phyloP scores from a whole-genome alignment of 2,797 vertebrate genomes.

The Emys orbicularis region DNA sequence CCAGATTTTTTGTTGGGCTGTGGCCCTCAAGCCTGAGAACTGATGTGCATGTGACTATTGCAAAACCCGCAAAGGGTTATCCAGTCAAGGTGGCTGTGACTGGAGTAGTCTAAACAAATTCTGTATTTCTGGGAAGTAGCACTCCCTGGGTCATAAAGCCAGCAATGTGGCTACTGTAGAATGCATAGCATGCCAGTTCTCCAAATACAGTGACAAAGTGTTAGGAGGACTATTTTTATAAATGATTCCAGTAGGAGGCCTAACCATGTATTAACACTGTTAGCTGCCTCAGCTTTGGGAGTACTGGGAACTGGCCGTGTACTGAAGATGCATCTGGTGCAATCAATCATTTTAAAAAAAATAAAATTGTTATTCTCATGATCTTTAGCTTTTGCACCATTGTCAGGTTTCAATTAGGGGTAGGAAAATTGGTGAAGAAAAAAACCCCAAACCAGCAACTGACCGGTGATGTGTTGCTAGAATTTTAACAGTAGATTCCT shows the following conservation, averaged over 20 bases:
- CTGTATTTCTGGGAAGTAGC: slow-evolving; percentile 79
- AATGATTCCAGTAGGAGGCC: slow-evolving; percentile 70
- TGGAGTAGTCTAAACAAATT: slow-evolving; percentile 65
- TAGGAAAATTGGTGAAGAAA: slow-evolving; percentile 60
- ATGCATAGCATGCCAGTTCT: slow-evolving; percentile 51
- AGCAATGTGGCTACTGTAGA: slow-evolving; percentile 62
- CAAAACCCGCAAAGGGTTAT: slow-evolving; percentile 64
- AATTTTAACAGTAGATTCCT: slow-evolving; percentile 70
- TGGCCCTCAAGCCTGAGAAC: slow-evolving; percentile 4
- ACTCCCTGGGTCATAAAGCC: slow-evolving; percentile 70
- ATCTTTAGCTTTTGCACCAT: slow-evolving; percentile 42
- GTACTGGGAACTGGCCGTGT: slow-evolving; percentile 74
- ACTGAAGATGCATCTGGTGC: slow-evolving; percentile 39
- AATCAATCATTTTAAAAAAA: slow-evolving; percentile 61
- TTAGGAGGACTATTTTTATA: slow-evolving; percentile 76
- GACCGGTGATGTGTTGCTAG: slow-evolving; percentile 68
- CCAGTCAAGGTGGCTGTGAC: slow-evolving; percentile 68
- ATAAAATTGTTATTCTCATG: slow-evolving; percentile 71
- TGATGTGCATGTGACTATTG: slow-evolving; percentile 32
- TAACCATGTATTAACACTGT: slow-evolving; percentile 75
- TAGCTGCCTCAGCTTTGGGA: slow-evolving; percentile 72
- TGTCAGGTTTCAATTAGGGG: slow-evolving; percentile 75
- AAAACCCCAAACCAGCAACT: slow-evolving; percentile 12
- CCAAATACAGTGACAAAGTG: slow-evolving; percentile 72
- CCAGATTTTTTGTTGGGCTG: accelerated